phyloP scores from a whole-genome alignment of 1,140 invertebrate species.

The Dolichoris vasculosae region DNA sequence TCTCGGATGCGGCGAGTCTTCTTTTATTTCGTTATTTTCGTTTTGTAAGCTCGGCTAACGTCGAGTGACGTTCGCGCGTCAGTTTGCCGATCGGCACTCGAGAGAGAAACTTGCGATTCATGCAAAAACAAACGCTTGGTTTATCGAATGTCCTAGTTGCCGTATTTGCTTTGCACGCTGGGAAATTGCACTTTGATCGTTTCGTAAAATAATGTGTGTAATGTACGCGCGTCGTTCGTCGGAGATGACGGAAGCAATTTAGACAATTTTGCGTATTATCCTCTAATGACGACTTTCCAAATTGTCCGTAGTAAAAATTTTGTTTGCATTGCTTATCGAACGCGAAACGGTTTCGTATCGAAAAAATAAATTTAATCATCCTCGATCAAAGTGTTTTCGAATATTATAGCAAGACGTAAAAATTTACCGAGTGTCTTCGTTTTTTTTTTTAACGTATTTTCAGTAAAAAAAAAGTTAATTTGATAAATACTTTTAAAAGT shows the following conservation, averaged over 20 bases:
- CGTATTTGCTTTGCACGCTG: not conserved
- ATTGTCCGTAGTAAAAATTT: not conserved
- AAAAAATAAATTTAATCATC: too few relatives aligned
- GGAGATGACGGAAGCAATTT: too few relatives aligned
- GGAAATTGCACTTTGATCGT: not conserved
- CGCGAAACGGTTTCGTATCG: too few relatives aligned
- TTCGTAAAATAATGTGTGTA: not conserved
- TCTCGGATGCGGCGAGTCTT: not conserved
- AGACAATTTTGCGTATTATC: not conserved
- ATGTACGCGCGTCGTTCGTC: too few relatives aligned
- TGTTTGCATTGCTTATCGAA: too few relatives aligned
- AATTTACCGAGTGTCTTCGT: too few relatives aligned
- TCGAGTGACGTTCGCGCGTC: not conserved
- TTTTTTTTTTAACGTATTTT: too few relatives aligned
- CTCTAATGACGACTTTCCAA: not conserved
- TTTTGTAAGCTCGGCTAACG: not conserved
- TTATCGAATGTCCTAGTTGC: constrained; percentile 13
- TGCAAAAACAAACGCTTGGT: not conserved
- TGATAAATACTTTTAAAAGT: too few relatives aligned
- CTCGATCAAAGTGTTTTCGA: too few relatives aligned
- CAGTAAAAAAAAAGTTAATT: too few relatives aligned
- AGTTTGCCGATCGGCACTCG: not conserved
- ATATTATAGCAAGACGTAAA: too few relatives aligned
- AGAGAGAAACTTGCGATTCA: not conserved
- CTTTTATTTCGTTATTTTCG: not conserved